These are phyloP conservation scores for Melanotaenia trifasciata DNA, from an alignment of 2,797 vertebrate genomes.

Conservation along the genomic window DNA sequence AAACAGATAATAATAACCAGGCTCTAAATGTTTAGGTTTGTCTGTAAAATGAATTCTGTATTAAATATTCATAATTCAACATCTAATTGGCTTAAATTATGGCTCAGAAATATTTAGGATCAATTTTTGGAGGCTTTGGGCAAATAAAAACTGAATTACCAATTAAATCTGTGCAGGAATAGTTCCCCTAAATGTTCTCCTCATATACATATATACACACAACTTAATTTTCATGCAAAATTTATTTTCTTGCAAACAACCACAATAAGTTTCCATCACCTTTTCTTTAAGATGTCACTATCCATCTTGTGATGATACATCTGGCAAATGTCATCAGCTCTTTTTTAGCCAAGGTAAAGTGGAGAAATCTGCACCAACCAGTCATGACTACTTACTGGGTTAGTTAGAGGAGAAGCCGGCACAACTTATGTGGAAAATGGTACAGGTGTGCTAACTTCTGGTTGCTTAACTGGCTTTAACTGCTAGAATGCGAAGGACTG, in stretches of 20 bases:
- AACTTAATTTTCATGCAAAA: too few relatives aligned
- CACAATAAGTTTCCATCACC: background rate
- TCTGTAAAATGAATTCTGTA: slow-evolving; percentile 35
- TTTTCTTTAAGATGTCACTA: background rate
- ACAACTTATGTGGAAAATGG: too few relatives aligned
- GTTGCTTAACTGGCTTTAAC: too few relatives aligned
- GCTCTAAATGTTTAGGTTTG: slow-evolving; percentile 66
- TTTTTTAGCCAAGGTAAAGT: background rate
- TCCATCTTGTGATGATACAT: background rate
- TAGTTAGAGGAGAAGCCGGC: too few relatives aligned
- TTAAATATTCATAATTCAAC: background rate
- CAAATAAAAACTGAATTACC: background rate
- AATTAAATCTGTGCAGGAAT: background rate
- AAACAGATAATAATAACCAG: slow-evolving; percentile 28
- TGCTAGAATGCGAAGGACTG: too few relatives aligned
- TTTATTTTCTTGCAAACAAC: background rate
- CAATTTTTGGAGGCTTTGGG: background rate
- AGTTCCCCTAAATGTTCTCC: background rate
- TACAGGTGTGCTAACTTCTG: too few relatives aligned
- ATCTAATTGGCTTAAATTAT: background rate
- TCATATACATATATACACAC: too few relatives aligned
- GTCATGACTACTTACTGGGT: too few relatives aligned
- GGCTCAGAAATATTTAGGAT: background rate
- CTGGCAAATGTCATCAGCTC: slow-evolving; percentile 11
- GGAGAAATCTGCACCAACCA: background rate